These are phyloP conservation scores for Ichneumoninae sp. DNA, from an alignment of 2,888 invertebrate genomes.

Conservation along the genomic window DNA sequence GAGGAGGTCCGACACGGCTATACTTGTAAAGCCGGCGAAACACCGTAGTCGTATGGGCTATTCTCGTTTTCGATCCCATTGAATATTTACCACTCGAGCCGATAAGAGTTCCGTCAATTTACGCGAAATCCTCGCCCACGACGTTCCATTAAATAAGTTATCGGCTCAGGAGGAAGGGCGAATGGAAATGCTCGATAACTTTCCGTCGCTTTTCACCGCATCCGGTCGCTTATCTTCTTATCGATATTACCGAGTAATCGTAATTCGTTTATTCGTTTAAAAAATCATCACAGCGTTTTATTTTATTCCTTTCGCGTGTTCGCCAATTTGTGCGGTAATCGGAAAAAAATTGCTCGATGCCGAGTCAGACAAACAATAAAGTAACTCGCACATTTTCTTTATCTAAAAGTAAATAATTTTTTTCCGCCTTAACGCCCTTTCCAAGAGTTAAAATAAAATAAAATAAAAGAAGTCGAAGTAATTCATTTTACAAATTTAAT, in stretches of 20 bases:
- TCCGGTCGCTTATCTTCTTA: neutral
- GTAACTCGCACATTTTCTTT: too few relatives aligned
- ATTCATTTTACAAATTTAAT: too few relatives aligned
- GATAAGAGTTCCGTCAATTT: slow-evolving; percentile 22
- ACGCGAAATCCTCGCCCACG: neutral
- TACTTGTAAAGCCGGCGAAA: neutral
- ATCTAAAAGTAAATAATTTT: too few relatives aligned
- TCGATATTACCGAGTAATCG: neutral
- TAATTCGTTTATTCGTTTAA: neutral
- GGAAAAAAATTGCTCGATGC: too few relatives aligned
- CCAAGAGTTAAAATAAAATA: too few relatives aligned
- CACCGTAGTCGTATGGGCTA: slow-evolving; percentile 10
- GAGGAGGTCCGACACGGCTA: slow-evolving; percentile 7
- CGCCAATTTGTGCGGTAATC: too few relatives aligned
- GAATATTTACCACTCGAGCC: slow-evolving; percentile 33
- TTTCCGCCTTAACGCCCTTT: too few relatives aligned
- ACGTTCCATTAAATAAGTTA: slow-evolving; percentile 1
- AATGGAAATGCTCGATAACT: neutral
- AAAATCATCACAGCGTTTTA: neutral
- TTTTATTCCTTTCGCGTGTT: too few relatives aligned
- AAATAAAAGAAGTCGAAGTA: too few relatives aligned
- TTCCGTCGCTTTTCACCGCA: neutral
- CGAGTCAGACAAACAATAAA: too few relatives aligned
- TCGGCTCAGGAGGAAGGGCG: neutral
- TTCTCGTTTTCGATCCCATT: slow-evolving; percentile 39